Conservation (phyloP, 2,113 vertebrate genomes). For the Hippolais icterina region DNA sequence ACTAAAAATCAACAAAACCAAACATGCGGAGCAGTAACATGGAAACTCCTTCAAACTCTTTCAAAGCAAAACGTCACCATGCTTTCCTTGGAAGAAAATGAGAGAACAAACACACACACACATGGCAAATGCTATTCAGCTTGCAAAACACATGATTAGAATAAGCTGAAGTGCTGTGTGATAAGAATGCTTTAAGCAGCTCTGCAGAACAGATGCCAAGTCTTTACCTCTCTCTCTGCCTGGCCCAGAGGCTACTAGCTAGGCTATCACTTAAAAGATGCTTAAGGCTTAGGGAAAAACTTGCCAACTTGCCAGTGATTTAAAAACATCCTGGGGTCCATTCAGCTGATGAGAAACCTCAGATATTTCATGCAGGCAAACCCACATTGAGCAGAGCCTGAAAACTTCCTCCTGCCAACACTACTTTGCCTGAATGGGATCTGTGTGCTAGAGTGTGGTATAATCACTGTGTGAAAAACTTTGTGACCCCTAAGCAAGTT, state of each 20-base stretch:
- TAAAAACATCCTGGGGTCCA: not conserved
- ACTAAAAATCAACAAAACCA: not conserved
- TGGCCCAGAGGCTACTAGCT: not conserved
- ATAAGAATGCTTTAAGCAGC: not conserved
- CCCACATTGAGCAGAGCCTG: not conserved
- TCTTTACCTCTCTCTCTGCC: not conserved
- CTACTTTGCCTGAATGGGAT: not conserved
- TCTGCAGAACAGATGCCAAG: not conserved
- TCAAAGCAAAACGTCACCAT: not conserved
- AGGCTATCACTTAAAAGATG: not conserved
- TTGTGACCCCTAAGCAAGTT: not conserved
- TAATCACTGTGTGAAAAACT: not conserved
- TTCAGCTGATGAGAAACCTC: not conserved
- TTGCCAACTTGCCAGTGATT: not conserved
- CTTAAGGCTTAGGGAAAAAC: not conserved
- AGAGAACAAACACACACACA: not conserved
- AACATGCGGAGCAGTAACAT: not conserved
- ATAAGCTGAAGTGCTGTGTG: not conserved
- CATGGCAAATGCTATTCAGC: not conserved
- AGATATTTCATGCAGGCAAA: not conserved
- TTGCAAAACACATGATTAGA: not conserved
- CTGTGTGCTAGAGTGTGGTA: not conserved
- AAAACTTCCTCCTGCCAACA: not conserved
- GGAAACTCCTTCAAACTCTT: not conserved
- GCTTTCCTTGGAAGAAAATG: not conserved